Conservation (phyloP, 2,888 invertebrate genomes). For the Rhopalosiphum nymphaeae region DNA sequence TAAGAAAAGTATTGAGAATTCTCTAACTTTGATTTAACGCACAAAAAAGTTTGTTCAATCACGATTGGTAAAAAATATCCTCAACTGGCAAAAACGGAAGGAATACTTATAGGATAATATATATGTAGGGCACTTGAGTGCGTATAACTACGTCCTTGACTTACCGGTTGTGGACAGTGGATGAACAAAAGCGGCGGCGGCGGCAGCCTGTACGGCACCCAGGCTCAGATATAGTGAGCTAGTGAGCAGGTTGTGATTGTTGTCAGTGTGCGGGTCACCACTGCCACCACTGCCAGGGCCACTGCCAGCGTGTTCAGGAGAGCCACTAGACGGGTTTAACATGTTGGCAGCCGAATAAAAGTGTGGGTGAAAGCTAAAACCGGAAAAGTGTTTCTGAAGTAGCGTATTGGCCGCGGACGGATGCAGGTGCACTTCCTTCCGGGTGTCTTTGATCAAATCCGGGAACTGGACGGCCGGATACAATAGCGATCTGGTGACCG, state of each 20-base stretch:
- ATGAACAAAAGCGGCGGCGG: slow-evolving; percentile 70
- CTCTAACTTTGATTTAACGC: not conserved
- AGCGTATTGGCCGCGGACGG: slow-evolving; percentile 68
- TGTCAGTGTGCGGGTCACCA: slow-evolving; percentile 66
- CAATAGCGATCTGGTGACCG: slow-evolving; percentile 75
- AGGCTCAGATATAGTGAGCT: slow-evolving; percentile 77
- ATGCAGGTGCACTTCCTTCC: slow-evolving; percentile 57
- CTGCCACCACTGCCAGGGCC: not conserved
- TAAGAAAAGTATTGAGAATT: not conserved
- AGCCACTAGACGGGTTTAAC: not conserved
- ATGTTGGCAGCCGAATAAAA: slow-evolving; percentile 62
- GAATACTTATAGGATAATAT: not conserved
- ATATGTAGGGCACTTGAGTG: not conserved
- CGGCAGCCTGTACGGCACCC: slow-evolving; percentile 76
- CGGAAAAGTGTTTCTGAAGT: slow-evolving; percentile 71
- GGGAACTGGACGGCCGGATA: slow-evolving; percentile 77
- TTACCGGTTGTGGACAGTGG: slow-evolving; percentile 65
- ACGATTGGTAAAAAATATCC: not conserved
- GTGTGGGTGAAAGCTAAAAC: slow-evolving; percentile 73
- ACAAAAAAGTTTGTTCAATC: not conserved
- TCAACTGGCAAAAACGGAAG: not conserved
- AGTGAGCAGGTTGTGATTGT: slow-evolving; percentile 71
- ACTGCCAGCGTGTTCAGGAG: slow-evolving; percentile 16
- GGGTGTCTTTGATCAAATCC: slow-evolving; percentile 71
- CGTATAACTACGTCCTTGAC: not conserved